Conservation (phyloP, 2,113 vertebrate genomes). For the Neotoma lepida region DNA sequence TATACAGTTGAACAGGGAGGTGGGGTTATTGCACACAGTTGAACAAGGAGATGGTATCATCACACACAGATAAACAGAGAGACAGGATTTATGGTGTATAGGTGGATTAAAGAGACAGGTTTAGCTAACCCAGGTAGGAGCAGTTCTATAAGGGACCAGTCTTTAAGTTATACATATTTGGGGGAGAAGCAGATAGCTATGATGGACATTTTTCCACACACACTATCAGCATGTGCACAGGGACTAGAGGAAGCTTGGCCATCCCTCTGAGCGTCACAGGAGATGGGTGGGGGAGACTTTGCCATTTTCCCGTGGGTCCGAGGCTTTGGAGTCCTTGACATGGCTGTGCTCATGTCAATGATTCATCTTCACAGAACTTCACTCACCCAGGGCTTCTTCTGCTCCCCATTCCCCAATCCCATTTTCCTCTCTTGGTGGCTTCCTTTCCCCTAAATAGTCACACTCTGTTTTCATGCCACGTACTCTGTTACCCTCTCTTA, state of each 20-base stretch:
- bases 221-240: too few relatives aligned
- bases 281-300: background rate
- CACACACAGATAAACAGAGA: too few relatives aligned
- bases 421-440: background rate
- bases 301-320: background rate
- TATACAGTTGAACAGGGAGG: background rate
- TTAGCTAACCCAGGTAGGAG: background rate
- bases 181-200: background rate
- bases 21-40: too few relatives aligned
- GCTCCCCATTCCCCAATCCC: background rate
- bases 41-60: too few relatives aligned
- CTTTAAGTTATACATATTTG: background rate
- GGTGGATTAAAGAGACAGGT: background rate
- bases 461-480: background rate
- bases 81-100: too few relatives aligned
- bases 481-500: background rate
- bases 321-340: background rate
- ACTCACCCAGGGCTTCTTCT: background rate
- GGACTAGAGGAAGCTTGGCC: background rate
- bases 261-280: background rate
- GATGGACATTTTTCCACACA: background rate
- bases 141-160: background rate
- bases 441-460: background rate
- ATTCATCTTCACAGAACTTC: background rate
- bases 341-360: background rate